Base-by-base conservation (phyloP, 2,888 invertebrate genomes). In the Nineta flava region DNA sequence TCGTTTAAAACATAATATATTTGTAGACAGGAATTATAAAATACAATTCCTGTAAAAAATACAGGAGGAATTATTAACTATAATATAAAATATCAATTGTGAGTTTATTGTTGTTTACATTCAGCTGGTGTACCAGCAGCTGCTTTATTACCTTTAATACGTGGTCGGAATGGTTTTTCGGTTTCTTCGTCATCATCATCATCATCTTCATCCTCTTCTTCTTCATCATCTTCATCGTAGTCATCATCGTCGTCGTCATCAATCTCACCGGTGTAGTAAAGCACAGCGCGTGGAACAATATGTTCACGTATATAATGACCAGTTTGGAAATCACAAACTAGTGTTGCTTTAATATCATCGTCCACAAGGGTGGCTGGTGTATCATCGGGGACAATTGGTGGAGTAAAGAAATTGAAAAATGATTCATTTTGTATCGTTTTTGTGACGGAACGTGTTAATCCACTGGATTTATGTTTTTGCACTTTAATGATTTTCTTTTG, bases 351-450 rank as follows among this genome's bases (percentile, higher is more conserved):
- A 41, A 85, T 80, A 55, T 95, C 93, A 50, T 94, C 92, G 63
- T 93, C 93, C 54, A 91, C 72, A 54, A 91, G 88, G 40, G 79
- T 79, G 59, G 87, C 68, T 32, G 80, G 76, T 26, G 26, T 26
- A 65, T 87, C 88, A 53, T 90, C 90, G 38, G 88, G 85, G 68
- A 88, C 84, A 74, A 68, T 71, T 38, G 96, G 96, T 45, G 96
- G 96, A 57, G 77, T 81, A 72, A 99, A 99, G 77, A 99, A 99
- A 71, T 97, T 97, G 74, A 99, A 99, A 76, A 99, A 99, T 0
- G 96, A 97, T 68, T 97, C 96, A 50, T 88, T 92, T 62, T 90
- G 90, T 56, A 97, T 90, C 49, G 87, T 87, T 73, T 94, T 96
- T 47, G 88, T 90, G 56, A 97, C 84, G 13, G 91, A 92, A 61